Base-by-base conservation (phyloP, 2,888 invertebrate species). In the Lochmaea capreae region DNA sequence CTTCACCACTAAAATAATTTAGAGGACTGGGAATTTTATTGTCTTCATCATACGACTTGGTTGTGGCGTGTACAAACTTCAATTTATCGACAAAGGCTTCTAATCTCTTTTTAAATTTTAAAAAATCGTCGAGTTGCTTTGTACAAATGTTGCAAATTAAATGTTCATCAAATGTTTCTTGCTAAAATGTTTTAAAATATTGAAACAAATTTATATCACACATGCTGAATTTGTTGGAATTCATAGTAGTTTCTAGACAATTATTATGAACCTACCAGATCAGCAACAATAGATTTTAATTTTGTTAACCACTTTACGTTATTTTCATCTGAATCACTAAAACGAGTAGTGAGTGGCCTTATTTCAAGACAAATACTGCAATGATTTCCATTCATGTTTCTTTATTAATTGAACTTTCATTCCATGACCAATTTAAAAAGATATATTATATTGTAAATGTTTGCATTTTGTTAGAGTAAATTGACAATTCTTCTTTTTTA, bases 241-340 rank as follows among this genome's bases (percentile, higher is more conserved):
- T 57, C 9, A 26, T 3, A 58, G 9, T 33, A 14, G 65, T 57
- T 62, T 43, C 11, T 18, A 6, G 39, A 67, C 6, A 8, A 49
- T 12, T 18, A 22, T 11, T 68, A 46, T 43, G 22, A 14, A 62
- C 67, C 70, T 75, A 78, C 78, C 78, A 76, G 58, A 75, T 78
- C 76, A n/a, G 75, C 69, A 52, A 74, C 73, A 49, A 76, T 75
- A n/a, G 65, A 67, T 67, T 76, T 66, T 42, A 78, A 71, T 63
- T 78, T 78, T 8, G 73, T 66, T 59, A 73, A 61, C 76, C 76
- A 76, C 11, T 75, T 72, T 9, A 76, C 57, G 12, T 72, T 72
- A 62, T 73, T 75, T 46, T 75, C 75, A 57, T 76, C 73, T 43
- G 46, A 66, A 63, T 77, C 71, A 18, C 63, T 62, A 54, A 75